Base-by-base conservation (phyloP, 2,113 vertebrate genomes). In the Myodes glareolus region DNA sequence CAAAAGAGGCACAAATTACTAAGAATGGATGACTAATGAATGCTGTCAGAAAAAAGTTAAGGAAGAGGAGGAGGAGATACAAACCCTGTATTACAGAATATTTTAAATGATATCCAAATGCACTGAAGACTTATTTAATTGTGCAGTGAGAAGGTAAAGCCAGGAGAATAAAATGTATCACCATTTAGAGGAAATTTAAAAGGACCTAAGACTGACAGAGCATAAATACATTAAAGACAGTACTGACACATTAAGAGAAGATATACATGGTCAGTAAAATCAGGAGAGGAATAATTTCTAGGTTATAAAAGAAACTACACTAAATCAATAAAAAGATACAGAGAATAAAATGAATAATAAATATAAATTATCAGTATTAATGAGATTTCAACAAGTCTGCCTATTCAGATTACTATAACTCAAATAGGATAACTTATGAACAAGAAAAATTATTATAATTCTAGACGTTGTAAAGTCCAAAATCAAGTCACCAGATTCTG, bases 21-120 rank as follows among this genome's bases (percentile, higher is more conserved):
- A 75, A 82, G 42, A 72, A 52, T 58, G 7, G 14, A 29, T 80
- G 27, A 93, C 93, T 50, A 91, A 17, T 88, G 36, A 78, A 86
- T 72, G n/a, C 80, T 87, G 19, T 19, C 80, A 47, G 31, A 76
- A 75, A 75, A 91, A 61, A 10, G n/a, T 29, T 17, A 17, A 42
- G 31, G 11, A 14, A 11, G 27, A 47, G 19, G 12, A 52, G 17
- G 21, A 50, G 4, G 33, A 39, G 10, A 13, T 7, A 63, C 6
- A 8, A 63, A 27, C 17, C 5, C 67, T 75, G 21, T 29, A 45
- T 76, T 45, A 27, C 21, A 82, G 42, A 81, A 68, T 45, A 61
- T 67, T 87, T 95, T 21, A 80, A 95, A 65, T 90, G 29, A 80
- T 39, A 55, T 90, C 77, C 17, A 39, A 77, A 77, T 63, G n/a